Base-by-base conservation (phyloP, 2,113 vertebrate genomes). In the Sula dactylatra region DNA sequence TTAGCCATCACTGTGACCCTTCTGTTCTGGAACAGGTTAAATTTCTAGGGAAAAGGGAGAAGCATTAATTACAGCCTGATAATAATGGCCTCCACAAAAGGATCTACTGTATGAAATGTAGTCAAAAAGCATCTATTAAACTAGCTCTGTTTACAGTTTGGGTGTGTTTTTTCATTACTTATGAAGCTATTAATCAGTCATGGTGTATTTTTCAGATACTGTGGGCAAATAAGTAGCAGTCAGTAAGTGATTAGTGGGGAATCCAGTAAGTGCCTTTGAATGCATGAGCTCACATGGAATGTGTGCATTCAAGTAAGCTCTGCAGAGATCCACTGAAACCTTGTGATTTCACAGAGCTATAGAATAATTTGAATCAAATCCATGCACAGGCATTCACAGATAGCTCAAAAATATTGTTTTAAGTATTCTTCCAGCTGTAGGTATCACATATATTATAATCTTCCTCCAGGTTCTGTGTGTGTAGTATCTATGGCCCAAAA, bases 401-500 rank as follows among this genome's bases (percentile, higher is more conserved):
- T 10, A 44, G 31, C 44, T 84, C 17, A 72, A 81, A 89, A 84
- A 59, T 74, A 36, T 13, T 38, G 7, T 58, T 94, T 85, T 44
- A 55, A 59, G 44, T 56, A 34, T 70, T 93, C 36, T 78, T 88
- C 26, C 18, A 86, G 50, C 55, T 82, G n/a, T 73, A 58, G 47
- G 14, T 91, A 86, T 95, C 64, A 71, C 47, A 56, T 71, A 29
- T 38, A 80, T 77, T 77, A 58, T 34, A 84, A 50, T 71, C 47
- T 88, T 83, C 64, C 86, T 88, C 29, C 42, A 59, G 82, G 45
- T 83, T 83, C 50, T 83, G 17, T 40, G 19, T 67, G 61, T 42
- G 81, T 89, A 82, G 85, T 92, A 88, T 92, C 88, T 94, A 78
- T 92, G 88, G 82, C 80, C 88, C 10, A 26, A 59, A 96, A 90